Conservation (phyloP, 2,113 vertebrate species). For the Amphiprion percula region DNA sequence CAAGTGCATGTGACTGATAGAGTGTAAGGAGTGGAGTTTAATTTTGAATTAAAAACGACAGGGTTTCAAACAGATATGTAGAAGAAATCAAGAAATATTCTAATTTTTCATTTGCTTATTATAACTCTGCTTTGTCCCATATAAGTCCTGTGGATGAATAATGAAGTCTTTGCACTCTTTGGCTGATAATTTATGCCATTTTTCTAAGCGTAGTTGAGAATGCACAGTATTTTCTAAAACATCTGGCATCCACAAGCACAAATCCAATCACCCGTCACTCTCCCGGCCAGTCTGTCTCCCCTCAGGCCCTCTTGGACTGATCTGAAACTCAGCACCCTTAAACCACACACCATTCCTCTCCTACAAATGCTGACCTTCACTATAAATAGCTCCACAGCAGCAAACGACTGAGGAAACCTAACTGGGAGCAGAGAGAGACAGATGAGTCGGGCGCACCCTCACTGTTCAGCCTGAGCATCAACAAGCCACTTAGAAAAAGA, state of each 20-base stretch:
- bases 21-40: not conserved
- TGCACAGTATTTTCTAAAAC: no score
- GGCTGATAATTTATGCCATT: not conserved
- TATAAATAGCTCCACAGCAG: slow-evolving; percentile 66
- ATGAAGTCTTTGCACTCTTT: not conserved
- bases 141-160: not conserved
- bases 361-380: slow-evolving; percentile 50
- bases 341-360: slow-evolving; percentile 22
- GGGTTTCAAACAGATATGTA: no score
- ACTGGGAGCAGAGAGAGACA: slow-evolving; percentile 14
- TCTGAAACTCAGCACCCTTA: slow-evolving; percentile 43
- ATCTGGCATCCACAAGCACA: not conserved
- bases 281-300: slow-evolving; percentile 1
- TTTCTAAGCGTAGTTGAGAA: not conserved
- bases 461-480: slow-evolving; percentile 27
- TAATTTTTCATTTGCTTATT: not conserved
- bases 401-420: slow-evolving; percentile 14
- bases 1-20: no score
- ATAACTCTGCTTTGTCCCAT: not conserved
- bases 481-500: slow-evolving; percentile 23
- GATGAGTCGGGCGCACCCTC: slow-evolving; percentile 23
- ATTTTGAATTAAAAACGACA: not conserved
- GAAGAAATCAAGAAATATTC: no score
- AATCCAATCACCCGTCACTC: slow-evolving; percentile 4
- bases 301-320: slow-evolving; percentile 19